A percentile compares a stretch with the other conserved stretches of the same genome.
Evolutionary conservation across 2,888 invertebrate species (phyloP).

Genomic region (Steinernema scapterisci): DNA sequence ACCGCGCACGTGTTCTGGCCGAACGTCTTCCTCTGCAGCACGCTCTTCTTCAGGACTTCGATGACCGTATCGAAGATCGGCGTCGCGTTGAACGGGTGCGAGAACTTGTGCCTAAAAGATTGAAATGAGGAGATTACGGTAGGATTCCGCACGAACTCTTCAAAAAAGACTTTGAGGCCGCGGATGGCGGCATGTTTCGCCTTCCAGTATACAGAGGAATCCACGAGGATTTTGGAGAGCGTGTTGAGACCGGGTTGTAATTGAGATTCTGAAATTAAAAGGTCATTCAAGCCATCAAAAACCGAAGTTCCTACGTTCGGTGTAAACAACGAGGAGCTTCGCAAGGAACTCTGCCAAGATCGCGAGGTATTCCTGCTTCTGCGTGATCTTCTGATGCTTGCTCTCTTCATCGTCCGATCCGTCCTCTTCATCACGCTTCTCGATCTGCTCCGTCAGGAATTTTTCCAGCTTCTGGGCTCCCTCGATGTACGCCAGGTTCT

Average conservation of each 20-base stretch:
- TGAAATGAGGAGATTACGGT: background rate
- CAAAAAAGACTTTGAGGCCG: background rate
- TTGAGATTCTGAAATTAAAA: background rate
- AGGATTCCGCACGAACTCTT: background rate
- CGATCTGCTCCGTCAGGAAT: constrained; percentile 16
- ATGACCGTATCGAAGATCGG: background rate
- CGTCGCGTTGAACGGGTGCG: background rate
- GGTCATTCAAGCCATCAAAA: background rate
- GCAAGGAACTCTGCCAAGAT: background rate
- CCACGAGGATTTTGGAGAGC: background rate
- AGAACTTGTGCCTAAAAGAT: background rate
- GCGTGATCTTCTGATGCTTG: constrained; percentile 21
- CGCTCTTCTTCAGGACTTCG: background rate
- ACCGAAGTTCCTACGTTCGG: background rate
- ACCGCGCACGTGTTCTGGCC: background rate
- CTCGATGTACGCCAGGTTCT: background rate
- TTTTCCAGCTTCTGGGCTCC: constrained; percentile 1
- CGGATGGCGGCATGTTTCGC: constrained; percentile 2
- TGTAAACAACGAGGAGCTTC: background rate
- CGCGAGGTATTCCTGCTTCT: constrained; percentile 3
- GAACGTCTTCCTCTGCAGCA: constrained; percentile 9
- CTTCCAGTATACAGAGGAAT: constrained; percentile 9
- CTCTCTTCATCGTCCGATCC: background rate
- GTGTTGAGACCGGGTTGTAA: background rate
- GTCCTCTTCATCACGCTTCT: background rate